Conservation (phyloP, 2,113 vertebrate genomes). For the Siniperca knerii region DNA sequence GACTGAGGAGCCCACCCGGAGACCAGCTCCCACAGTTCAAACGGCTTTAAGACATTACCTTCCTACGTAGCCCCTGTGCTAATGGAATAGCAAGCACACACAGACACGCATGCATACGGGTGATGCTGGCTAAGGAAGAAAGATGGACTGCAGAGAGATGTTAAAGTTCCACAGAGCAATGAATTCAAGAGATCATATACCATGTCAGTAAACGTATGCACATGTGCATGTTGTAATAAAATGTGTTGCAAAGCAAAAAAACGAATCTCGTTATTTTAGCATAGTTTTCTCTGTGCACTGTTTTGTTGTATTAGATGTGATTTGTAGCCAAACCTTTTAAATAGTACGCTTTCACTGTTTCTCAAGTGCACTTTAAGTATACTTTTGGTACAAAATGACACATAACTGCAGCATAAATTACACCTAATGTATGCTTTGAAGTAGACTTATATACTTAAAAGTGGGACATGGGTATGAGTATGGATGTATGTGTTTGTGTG, state of each 20-base stretch:
- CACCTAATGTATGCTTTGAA: not conserved
- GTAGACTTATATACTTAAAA: not conserved
- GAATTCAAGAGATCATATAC: not conserved
- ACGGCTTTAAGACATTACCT: conserved; percentile 33
- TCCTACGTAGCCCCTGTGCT: conserved; percentile 7
- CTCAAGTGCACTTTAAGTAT: not conserved
- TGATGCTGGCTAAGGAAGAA: conserved; percentile 3
- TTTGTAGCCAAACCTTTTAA: not conserved
- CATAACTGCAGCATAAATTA: not conserved
- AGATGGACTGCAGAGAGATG: not conserved
- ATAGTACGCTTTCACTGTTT: not conserved
- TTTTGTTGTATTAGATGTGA: not conserved
- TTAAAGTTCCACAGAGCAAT: not conserved
- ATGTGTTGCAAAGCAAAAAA: not conserved
- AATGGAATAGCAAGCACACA: conserved; percentile 21
- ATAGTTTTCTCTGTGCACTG: not conserved
- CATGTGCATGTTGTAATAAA: not conserved
- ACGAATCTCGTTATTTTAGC: too few species aligned
- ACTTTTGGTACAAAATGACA: not conserved
- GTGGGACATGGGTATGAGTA: too few species aligned
- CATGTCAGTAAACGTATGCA: not conserved
- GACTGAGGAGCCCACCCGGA: conserved; percentile 21
- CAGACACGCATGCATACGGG: not conserved
- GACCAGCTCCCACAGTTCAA: conserved; percentile 39
- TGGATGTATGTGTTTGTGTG: not conserved